Conservation (phyloP, 2,113 vertebrate species). For the Heterotilapia buettikoferi region DNA sequence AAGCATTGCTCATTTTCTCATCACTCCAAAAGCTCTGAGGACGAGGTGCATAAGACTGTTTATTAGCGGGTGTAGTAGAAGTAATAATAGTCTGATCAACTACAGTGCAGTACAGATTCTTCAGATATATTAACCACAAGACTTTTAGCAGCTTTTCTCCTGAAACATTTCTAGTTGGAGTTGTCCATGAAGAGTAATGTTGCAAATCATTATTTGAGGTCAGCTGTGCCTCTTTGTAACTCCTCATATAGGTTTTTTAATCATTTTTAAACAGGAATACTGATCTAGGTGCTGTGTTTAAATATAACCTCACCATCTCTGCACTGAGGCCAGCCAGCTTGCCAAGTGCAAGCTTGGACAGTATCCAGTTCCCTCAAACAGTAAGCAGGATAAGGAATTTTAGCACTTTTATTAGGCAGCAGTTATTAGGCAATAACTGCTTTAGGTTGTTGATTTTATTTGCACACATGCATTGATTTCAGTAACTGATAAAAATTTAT, state of each 20-base stretch:
- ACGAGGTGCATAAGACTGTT: not conserved
- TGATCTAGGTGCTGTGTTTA: not conserved
- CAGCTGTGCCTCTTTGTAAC: not conserved
- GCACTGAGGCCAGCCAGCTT: not conserved
- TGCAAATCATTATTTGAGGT: not conserved
- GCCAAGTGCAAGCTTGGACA: not conserved
- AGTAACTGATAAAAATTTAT: not conserved
- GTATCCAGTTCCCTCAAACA: not conserved
- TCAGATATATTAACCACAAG: not conserved
- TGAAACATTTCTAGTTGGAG: not conserved
- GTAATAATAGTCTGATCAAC: not conserved
- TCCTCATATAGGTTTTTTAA: not conserved
- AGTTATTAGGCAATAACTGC: not conserved
- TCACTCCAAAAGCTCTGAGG: not conserved
- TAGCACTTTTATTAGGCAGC: not conserved
- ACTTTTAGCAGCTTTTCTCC: not conserved
- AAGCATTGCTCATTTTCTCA: not conserved
- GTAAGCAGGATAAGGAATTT: not conserved
- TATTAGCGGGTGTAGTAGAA: not conserved
- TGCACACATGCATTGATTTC: not conserved
- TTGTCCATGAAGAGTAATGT: not conserved
- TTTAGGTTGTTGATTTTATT: not conserved
- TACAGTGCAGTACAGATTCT: not conserved
- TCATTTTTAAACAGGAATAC: not conserved
- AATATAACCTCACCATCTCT: not conserved